Evolutionary conservation across 2,888 invertebrate genomes (phyloP), one percentile per base, ranked within the genome.

Genomic region (Catonia carolina): DNA sequence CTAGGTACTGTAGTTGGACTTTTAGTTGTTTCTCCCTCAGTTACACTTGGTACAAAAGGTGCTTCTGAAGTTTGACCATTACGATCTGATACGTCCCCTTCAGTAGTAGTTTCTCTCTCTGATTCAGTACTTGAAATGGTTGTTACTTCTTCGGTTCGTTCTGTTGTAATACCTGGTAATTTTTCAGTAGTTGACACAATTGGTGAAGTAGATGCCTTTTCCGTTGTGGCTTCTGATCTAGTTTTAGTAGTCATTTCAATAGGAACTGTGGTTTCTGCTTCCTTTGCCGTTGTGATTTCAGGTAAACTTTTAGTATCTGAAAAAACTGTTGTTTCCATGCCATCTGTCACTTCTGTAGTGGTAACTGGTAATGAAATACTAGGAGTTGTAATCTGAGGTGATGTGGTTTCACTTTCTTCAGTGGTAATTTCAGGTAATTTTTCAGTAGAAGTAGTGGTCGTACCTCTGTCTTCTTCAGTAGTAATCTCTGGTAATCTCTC

Each of bases 381-480:
- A n/a, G n/a, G n/a, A n/a, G n/a, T n/a, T n/a, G n/a, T n/a, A 27
- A 27, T 27, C 27, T 27, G 5, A 6, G 27, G 8, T 6, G 27
- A 6, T 27, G 4, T 8, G 8, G 27, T 27, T 27, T 27, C 27
- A 4, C 51, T 55, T 56, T 53, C 56, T 53, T 56, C 56, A 17
- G 58, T 59, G 22, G 55, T 51, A 22, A 53, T 45, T 57, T 50
- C 58, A 45, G 55, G 45, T 15, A 53, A 14, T 53, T 48, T 49
- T 17, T 48, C 45, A 8, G 47, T 58, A 41, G 52, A 22, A 10
- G 42, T 12, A 22, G 58, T 59, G 15, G 47, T 57, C 53, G 50
- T 39, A 51, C 56, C 39, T 48, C 45, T 53, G 27, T 48, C 48
- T 14, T 45, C 47, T 31, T n/a, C 45, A 45, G 67, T 65, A 47